Base-by-base conservation (phyloP, 2,113 vertebrate species). In the Elephas maximus region DNA sequence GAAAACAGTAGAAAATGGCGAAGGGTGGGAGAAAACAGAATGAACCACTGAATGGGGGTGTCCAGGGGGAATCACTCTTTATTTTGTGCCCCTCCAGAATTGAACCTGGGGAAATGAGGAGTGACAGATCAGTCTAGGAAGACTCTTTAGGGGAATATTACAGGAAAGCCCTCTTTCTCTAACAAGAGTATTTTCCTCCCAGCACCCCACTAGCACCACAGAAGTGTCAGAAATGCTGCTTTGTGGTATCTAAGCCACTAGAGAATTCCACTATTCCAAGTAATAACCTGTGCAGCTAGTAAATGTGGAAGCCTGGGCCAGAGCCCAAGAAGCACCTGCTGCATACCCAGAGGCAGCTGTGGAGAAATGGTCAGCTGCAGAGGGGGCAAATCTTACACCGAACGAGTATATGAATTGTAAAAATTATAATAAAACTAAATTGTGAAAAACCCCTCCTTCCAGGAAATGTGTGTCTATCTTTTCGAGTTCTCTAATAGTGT, bases 371-470 rank as follows among this genome's bases (percentile, higher is more conserved):
- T 44, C 79, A n/a, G n/a, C 5, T 23, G 12, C 26, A 60, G 2
- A 76, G 33, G 76, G 10, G 65, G 45, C 45, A 85, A 80, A 93
- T 73, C 45, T 51, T 86, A 21, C 8, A 62, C 23, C 15, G 77
- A 73, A 5, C 11, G 28, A 23, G 23, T 62, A 10, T 10, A 28
- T 28, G 88, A 23, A 71, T 92, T 44, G 18, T 37, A 18, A 82
- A 37, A n/a, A 84, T 79, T 67, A 37, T 86, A 87, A 67, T 80
- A 84, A 84, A 94, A 91, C 48, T 45, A 67, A n/a, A 21, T 79
- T 65, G 45, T 17, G 7, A n/a, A 89, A 78, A 84, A 20, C 63
- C 10, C 63, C 63, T 28, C 63, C 26, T 65, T 65, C 28, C 26
- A 28, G 26, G 63, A 65, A 26, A 65, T 62, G 0, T 44, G 23